Evolutionary conservation across 23 tunicate genomes (phyloP).

Genomic region (Phallusia fumigata): DNA sequence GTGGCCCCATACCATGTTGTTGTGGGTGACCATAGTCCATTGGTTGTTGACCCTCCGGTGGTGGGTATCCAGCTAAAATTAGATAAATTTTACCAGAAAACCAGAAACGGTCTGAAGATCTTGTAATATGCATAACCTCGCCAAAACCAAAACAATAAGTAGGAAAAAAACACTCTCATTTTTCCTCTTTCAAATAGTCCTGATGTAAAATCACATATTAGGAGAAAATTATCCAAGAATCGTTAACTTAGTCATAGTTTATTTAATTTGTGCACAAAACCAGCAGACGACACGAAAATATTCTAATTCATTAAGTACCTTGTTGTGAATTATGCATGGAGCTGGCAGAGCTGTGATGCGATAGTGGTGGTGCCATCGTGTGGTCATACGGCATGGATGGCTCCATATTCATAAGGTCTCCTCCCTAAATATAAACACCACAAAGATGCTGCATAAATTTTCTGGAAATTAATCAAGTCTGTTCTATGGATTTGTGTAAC

Average conservation of each 20-base stretch:
- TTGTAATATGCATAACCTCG: too few relatives aligned
- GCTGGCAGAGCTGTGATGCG: constrained; percentile 77
- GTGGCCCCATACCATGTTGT: constrained; percentile 16
- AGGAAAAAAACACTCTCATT: too few relatives aligned
- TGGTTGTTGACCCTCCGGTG: constrained; percentile 63
- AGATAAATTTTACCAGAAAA: not conserved
- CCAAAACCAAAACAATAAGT: too few relatives aligned
- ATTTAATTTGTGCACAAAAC: too few relatives aligned
- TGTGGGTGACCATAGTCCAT: constrained; percentile 64
- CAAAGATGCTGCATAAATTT: not conserved
- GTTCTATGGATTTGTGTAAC: too few relatives aligned
- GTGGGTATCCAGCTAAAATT: constrained; percentile 40
- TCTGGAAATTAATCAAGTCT: too few relatives aligned
- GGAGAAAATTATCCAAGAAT: too few relatives aligned
- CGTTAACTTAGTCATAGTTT: too few relatives aligned
- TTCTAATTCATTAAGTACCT: not conserved
- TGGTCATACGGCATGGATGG: constrained; percentile 41
- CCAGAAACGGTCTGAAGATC: too few relatives aligned
- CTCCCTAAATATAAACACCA: constrained; percentile 34
- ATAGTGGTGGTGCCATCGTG: constrained; percentile 44
- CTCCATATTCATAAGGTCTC: constrained; percentile 45
- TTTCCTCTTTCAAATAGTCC: too few relatives aligned
- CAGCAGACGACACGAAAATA: too few relatives aligned
- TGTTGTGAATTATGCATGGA: constrained; percentile 80
- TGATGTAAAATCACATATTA: too few relatives aligned